These are phyloP conservation scores for Sericinus montela DNA, from an alignment of 2,888 invertebrate genomes.

Conservation along the genomic window DNA sequence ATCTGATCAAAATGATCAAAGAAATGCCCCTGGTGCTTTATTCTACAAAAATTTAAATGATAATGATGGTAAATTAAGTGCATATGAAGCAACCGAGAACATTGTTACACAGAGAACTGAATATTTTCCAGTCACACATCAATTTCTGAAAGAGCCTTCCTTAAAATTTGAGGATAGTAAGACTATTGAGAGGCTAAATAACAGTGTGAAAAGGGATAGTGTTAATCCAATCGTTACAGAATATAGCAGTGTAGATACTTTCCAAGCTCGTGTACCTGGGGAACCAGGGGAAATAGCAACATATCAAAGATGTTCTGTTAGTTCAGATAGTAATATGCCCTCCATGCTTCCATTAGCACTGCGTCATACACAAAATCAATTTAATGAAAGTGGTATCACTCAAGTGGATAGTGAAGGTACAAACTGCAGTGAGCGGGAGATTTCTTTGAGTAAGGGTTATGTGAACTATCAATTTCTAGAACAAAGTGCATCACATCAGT, in stretches of 20 bases:
- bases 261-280: conserved; percentile 43
- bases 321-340: conserved; percentile 49
- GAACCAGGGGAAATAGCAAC: conserved; percentile 44
- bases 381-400: conserved; percentile 50
- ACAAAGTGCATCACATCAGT: conserved; percentile 74
- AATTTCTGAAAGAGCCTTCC: conserved; percentile 46
- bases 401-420: conserved; percentile 46
- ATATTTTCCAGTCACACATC: conserved; percentile 47
- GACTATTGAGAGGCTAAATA: conserved; percentile 33
- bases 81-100: conserved; percentile 35
- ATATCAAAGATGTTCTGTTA: conserved; percentile 58
- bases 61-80: conserved; percentile 41
- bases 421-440: conserved; percentile 57
- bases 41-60: conserved; percentile 44
- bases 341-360: conserved; percentile 49
- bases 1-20: conserved; percentile 45
- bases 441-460: conserved; percentile 60
- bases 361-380: conserved; percentile 52
- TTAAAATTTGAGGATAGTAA: conserved; percentile 32
- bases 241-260: conserved; percentile 46
- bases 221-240: conserved; percentile 41
- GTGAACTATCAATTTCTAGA: conserved; percentile 76
- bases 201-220: conserved; percentile 45
- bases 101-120: conserved; percentile 42
- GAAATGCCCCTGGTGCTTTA: conserved; percentile 32